Percentiles rank a stretch among this genome's conserved stretches.
These are phyloP conservation scores for Drosophila sp. DNA, from an alignment of 1,140 invertebrate genomes.

Conservation along the genomic window DNA sequence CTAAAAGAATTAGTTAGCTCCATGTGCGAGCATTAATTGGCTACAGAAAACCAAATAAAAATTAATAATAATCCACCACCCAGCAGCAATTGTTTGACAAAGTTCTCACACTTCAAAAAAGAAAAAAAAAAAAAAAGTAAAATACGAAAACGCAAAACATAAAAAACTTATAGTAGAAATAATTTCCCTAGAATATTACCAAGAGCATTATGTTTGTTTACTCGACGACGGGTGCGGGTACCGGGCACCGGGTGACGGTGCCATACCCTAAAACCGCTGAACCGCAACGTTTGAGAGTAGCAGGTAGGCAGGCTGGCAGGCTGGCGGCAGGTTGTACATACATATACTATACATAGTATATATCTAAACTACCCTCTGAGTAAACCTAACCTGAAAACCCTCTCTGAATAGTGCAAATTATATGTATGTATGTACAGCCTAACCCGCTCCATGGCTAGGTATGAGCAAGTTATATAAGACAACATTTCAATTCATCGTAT, in stretches of 20 bases:
- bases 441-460: slow-evolving; percentile 7
- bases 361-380: slow-evolving; percentile 2
- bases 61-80: slow-evolving; percentile 45
- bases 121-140: slow-evolving; percentile 16
- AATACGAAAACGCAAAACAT: slow-evolving; percentile 15
- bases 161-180: slow-evolving; percentile 29
- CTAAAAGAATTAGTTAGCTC: slow-evolving; percentile 34
- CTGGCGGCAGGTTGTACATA: slow-evolving; percentile 1
- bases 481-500: slow-evolving; percentile 1
- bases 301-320: slow-evolving; percentile 28
- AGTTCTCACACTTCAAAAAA: slow-evolving; percentile 60
- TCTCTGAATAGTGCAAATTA: slow-evolving; percentile 24
- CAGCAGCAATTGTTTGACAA: slow-evolving; percentile 36
- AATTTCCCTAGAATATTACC: slow-evolving; percentile 50
- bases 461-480: neutral
- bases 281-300: slow-evolving; percentile 49
- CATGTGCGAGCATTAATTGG: slow-evolving; percentile 49
- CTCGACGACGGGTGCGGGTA: slow-evolving; percentile 18
- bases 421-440: slow-evolving; percentile 50
- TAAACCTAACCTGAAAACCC: slow-evolving; percentile 36
- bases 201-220: slow-evolving; percentile 73
- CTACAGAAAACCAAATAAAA: slow-evolving; percentile 58
- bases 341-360: neutral
- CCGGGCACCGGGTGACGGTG: slow-evolving; percentile 29
- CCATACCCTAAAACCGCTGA: slow-evolving; percentile 72